These are phyloP conservation scores for Drosophila emarginata DNA, from an alignment of 2,888 invertebrate species.

Conservation along the genomic window DNA sequence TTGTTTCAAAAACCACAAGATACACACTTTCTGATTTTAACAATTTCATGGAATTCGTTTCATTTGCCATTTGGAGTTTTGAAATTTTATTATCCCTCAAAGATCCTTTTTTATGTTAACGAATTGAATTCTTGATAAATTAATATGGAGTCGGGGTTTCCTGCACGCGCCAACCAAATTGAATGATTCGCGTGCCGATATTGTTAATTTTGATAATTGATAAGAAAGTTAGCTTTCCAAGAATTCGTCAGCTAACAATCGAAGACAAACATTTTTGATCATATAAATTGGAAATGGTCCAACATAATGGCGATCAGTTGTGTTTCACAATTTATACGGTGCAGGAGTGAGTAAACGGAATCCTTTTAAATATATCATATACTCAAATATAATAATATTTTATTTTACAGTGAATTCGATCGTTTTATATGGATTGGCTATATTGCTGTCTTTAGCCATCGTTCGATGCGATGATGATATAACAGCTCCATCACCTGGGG, in stretches of 20 bases:
- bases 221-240: constrained; percentile 37
- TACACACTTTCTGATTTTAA: neutral
- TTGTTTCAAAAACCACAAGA: neutral
- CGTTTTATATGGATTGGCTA: constrained; percentile 23
- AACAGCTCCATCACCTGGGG: constrained; percentile 37
- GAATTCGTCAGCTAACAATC: constrained; percentile 47
- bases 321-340: constrained; percentile 12
- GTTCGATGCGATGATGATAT: constrained; percentile 23
- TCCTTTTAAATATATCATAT: neutral
- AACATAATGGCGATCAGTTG: constrained; percentile 35
- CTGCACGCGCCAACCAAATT: neutral
- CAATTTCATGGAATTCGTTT: too few relatives aligned
- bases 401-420: constrained; percentile 36
- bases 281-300: constrained; percentile 54
- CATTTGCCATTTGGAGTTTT: neutral
- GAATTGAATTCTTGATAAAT: constrained; percentile 36
- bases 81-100: neutral
- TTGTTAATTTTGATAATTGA: constrained; percentile 15
- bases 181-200: constrained; percentile 58
- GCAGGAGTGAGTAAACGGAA: constrained; percentile 49
- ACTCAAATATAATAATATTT: neutral
- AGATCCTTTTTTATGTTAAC: neutral
- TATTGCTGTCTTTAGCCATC: constrained; percentile 14
- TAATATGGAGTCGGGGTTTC: constrained; percentile 45
- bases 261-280: constrained; percentile 11